Evolutionary conservation across 2,113 vertebrate species (phyloP).

Genomic region (Tretioscincus oriximinensis): DNA sequence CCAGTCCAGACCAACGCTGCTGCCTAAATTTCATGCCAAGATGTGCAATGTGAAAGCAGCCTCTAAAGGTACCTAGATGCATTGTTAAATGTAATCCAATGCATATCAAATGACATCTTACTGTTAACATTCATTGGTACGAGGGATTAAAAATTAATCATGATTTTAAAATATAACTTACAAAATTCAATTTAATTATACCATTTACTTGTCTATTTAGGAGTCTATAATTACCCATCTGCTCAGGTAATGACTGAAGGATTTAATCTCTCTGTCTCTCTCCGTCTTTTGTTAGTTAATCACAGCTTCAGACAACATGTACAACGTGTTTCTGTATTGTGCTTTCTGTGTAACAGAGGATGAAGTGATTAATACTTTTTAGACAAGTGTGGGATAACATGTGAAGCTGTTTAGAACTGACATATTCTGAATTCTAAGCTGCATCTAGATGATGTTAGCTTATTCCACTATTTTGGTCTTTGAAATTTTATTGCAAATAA

Average conservation of each 20-base stretch:
- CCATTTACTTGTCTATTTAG: constrained; percentile 64
- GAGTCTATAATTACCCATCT: constrained; percentile 61
- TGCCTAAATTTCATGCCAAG: too few species aligned
- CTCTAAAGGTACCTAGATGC: constrained; percentile 19
- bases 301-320: constrained; percentile 46
- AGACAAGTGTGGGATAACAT: constrained; percentile 56
- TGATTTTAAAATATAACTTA: constrained; percentile 34
- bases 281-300: constrained; percentile 51
- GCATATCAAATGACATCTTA: constrained; percentile 38
- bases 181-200: constrained; percentile 44
- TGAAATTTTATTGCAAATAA: too few species aligned
- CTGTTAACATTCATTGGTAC: constrained; percentile 46
- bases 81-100: constrained; percentile 54
- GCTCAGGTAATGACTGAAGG: constrained; percentile 64
- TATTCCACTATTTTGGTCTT: too few species aligned
- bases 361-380: constrained; percentile 52
- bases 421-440: constrained; percentile 15
- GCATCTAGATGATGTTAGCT: too few species aligned
- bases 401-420: constrained; percentile 44
- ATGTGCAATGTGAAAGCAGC: too few species aligned
- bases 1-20: too few species aligned
- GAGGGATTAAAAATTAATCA: constrained; percentile 49
- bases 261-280: constrained; percentile 53
- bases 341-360: constrained; percentile 46
- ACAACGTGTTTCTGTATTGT: not conserved